phyloP scores from a whole-genome alignment of 2,888 invertebrate species.

The Deroplatys truncata region DNA sequence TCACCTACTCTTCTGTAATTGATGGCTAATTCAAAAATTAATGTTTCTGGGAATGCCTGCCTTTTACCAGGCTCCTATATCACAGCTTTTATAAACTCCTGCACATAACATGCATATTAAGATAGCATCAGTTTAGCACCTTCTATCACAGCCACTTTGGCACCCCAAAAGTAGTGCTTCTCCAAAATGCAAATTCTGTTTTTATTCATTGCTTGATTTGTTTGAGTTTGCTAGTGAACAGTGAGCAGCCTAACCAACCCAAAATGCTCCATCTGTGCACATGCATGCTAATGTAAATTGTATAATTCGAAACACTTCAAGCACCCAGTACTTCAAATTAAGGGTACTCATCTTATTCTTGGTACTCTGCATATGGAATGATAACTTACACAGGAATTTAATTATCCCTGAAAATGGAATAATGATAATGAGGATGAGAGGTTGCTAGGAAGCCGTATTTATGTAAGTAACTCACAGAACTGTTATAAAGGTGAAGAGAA shows the following conservation, averaged over 20 bases:
- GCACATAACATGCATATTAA: not conserved
- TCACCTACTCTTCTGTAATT: not conserved
- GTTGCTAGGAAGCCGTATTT: not conserved
- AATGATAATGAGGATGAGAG: not conserved
- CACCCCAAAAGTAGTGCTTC: not conserved
- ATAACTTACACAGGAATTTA: not conserved
- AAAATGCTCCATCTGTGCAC: too few relatives aligned
- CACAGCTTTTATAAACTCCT: not conserved
- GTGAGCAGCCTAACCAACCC: too few relatives aligned
- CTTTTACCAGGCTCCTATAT: not conserved
- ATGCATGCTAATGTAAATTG: too few relatives aligned
- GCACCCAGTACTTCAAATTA: too few relatives aligned
- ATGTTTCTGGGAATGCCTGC: not conserved
- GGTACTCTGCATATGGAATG: not conserved
- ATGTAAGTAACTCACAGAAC: too few relatives aligned
- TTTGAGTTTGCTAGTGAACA: too few relatives aligned
- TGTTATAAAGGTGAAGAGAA: too few relatives aligned
- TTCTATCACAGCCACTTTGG: not conserved
- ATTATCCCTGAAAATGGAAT: not conserved
- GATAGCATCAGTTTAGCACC: not conserved
- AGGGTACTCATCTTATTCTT: not conserved
- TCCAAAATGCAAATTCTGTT: not conserved
- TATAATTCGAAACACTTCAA: too few relatives aligned
- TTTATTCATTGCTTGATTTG: too few relatives aligned
- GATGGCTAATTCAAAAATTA: not conserved